phyloP scores from a whole-genome alignment of 2,797 vertebrate species.

The Cynopterus sphinx region DNA sequence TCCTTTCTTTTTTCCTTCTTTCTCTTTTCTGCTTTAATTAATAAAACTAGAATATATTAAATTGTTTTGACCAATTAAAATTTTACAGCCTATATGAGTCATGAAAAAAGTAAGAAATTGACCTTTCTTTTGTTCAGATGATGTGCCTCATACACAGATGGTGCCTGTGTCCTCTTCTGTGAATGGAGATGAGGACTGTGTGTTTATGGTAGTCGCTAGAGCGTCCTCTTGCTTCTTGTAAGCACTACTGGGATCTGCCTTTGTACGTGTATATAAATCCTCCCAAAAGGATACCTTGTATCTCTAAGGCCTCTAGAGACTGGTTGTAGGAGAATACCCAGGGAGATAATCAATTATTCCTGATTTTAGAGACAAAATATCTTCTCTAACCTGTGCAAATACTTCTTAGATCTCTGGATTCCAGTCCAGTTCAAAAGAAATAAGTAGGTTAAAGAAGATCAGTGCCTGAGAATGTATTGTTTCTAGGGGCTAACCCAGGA shows the following conservation, averaged over 20 bases:
- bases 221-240: slow-evolving; percentile 19
- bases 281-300: background rate
- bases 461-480: background rate
- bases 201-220: background rate
- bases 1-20: background rate
- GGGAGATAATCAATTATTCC: background rate
- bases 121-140: slow-evolving; percentile 30
- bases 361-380: background rate
- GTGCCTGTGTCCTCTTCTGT: background rate
- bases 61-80: background rate
- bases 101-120: background rate
- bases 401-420: background rate
- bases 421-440: background rate
- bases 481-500: background rate
- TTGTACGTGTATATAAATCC: background rate
- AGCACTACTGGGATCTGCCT: background rate
- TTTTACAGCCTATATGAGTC: background rate
- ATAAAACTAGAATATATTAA: background rate
- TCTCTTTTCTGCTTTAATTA: slow-evolving; percentile 24
- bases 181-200: background rate
- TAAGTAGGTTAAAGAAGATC: background rate
- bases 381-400: background rate
- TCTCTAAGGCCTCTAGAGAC: background rate
- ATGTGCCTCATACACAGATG: background rate
- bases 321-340: background rate